Evolutionary conservation across 2,888 invertebrate genomes (phyloP), one percentile per base, ranked within the genome.

Genomic region (Heliconius ethilla): DNA sequence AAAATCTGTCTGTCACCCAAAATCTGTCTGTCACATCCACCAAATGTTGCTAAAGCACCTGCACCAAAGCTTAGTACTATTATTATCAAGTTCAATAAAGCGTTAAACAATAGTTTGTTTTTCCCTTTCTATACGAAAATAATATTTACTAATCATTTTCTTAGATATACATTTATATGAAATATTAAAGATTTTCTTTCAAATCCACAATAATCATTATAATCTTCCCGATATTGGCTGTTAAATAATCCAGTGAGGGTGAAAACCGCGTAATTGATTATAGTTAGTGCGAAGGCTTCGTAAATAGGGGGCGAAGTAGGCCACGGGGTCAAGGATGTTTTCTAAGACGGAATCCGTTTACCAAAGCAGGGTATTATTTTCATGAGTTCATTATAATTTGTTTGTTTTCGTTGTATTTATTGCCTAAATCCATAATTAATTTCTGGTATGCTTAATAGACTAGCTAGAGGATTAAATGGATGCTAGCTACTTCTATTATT

Each of bases 301-400:
- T 82, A 84, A 79, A 81, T 75, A 77, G 66, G 66, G 66, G 65
- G 75, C 79, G 82, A 90, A 89, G 83, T 90, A 83, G 90, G 87
- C 84, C 86, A 89, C 77, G 79, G 81, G 91, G 91, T 91, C 91
- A 91, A 90, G 90, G 91, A 89, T 89, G 45, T 82, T 75, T 77
- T 33, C 66, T 66, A 73, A 73, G 70, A 70, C 75, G 55, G 72
- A 67, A 40, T 51, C 74, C 55, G 67, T 75, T 78, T 75, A 75
- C 55, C 55, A 77, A 80, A 80, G 77, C 70, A 77, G 77, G 67
- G 72, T 75, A 62, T 75, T 63, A 51, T 69, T 78, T 77, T 75
- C 75, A 75, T 75, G 45, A 70, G 74, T 79, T 67, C 62, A 65
- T 70, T 70, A 66, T 70, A 75, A 72, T 55, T 74, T 76, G 67